A percentile compares a stretch with the other conserved stretches of the same genome.
phyloP scores from a whole-genome alignment of 2,797 vertebrate species.

The Dipus sagitta region DNA sequence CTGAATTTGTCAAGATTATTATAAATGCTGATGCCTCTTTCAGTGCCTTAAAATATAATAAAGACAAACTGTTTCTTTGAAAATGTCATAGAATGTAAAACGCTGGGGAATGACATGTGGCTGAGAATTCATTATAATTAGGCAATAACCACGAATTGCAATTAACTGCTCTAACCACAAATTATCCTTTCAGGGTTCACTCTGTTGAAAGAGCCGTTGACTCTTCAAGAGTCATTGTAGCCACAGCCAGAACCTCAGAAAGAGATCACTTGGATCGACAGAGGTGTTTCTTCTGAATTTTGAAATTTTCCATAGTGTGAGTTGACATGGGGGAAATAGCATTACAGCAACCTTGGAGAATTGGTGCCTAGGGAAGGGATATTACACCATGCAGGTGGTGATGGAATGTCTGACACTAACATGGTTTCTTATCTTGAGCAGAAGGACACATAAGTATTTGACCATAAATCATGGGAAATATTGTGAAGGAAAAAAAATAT shows the following conservation, averaged over 20 bases:
- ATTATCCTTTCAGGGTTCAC: not conserved
- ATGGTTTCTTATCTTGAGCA: not conserved
- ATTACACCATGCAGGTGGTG: not conserved
- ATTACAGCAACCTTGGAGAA: not conserved
- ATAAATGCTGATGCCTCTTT: not conserved
- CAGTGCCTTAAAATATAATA: not conserved
- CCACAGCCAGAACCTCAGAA: conserved; percentile 33
- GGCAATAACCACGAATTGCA: conserved; percentile 53
- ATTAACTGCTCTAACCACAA: conserved; percentile 50
- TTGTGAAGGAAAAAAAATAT: not conserved
- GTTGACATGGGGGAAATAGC: not conserved
- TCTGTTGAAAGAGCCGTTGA: conserved; percentile 38
- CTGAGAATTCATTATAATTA: conserved; percentile 41
- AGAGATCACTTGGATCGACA: not conserved
- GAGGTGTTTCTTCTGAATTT: not conserved
- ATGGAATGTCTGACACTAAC: not conserved
- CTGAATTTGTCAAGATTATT: not conserved
- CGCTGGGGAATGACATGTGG: not conserved
- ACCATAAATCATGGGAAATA: not conserved
- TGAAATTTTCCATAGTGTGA: conserved; percentile 36
- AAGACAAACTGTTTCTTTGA: conserved; percentile 40
- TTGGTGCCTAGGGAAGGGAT: not conserved
- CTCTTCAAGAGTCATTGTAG: conserved; percentile 31
- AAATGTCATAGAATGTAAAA: conserved; percentile 53
- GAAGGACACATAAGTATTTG: not conserved